These are phyloP conservation scores for Poeciliopsis prolifica DNA, from an alignment of 2,113 vertebrate species.

Conservation along the genomic window DNA sequence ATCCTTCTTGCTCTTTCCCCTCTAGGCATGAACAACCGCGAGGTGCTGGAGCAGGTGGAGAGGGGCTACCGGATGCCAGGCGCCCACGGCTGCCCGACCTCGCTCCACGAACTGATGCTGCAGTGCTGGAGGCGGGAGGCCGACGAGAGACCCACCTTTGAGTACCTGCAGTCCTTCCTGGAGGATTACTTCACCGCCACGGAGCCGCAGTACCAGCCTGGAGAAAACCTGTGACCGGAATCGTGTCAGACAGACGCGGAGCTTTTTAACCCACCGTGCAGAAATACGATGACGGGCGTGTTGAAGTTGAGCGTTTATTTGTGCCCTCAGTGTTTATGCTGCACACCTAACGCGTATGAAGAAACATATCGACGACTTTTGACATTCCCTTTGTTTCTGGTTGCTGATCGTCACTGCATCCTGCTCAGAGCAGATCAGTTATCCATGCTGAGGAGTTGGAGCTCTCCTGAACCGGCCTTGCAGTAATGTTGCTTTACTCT, in stretches of 20 bases:
- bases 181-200: conserved; percentile 99
- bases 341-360: conserved; percentile 20
- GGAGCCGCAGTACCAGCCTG: conserved; percentile 97
- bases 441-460: conserved; percentile 55
- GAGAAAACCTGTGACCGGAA: conserved; percentile 86
- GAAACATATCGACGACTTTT: conserved; percentile 61
- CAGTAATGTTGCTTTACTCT: conserved; percentile 75
- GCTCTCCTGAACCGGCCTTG: conserved; percentile 70
- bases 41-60: conserved; percentile 97
- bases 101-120: conserved; percentile 93
- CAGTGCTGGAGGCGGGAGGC: conserved; percentile 95
- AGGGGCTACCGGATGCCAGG: conserved; percentile 94
- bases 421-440: conserved; percentile 53
- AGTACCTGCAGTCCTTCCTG: conserved; percentile 97
- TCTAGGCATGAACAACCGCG: conserved; percentile 96
- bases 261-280: conserved; percentile 23
- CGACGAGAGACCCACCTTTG: conserved; percentile 96
- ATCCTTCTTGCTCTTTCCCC: conserved; percentile 2
- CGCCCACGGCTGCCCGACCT: conserved; percentile 84
- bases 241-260: conserved; percentile 5
- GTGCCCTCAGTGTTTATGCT: conserved; percentile 36
- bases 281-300: conserved; percentile 19
- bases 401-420: conserved; percentile 32
- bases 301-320: conserved; percentile 1
- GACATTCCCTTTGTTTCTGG: conserved; percentile 30